Evolutionary conservation across 1,140 invertebrate genomes (phyloP).

Genomic region (Babylonia areolata): DNA sequence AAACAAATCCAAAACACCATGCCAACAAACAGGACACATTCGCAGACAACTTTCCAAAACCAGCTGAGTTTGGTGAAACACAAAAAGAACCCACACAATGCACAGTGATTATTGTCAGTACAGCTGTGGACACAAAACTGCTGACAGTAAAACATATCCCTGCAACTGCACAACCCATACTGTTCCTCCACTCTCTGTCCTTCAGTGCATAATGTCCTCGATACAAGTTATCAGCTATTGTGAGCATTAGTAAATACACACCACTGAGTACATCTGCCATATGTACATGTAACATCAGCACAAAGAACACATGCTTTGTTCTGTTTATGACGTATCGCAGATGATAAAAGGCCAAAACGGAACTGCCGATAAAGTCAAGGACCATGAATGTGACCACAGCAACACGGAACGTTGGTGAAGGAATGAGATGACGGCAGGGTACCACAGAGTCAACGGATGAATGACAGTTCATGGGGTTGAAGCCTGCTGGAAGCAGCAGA

Average conservation of each 20-base stretch:
- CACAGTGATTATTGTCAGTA: background rate
- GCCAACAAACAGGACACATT: background rate
- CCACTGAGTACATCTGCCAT: background rate
- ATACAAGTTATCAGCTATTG: background rate
- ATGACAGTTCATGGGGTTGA: background rate
- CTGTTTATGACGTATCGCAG: background rate
- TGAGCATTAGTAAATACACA: background rate
- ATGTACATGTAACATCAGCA: background rate
- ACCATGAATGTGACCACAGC: background rate
- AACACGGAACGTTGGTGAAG: background rate
- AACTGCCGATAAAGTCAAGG: background rate
- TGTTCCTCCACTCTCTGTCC: background rate
- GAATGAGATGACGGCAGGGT: background rate
- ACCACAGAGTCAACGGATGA: background rate
- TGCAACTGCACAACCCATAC: background rate
- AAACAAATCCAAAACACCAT: background rate
- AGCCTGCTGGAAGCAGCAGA: background rate
- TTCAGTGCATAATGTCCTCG: background rate
- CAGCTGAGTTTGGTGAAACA: background rate
- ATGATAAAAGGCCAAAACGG: background rate
- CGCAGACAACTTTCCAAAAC: background rate
- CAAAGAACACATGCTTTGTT: background rate
- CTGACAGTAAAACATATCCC: background rate
- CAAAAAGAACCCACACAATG: background rate
- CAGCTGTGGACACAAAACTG: background rate